Evolutionary conservation across 2,113 vertebrate species (phyloP).

Genomic region (Megaceryle maxima): DNA sequence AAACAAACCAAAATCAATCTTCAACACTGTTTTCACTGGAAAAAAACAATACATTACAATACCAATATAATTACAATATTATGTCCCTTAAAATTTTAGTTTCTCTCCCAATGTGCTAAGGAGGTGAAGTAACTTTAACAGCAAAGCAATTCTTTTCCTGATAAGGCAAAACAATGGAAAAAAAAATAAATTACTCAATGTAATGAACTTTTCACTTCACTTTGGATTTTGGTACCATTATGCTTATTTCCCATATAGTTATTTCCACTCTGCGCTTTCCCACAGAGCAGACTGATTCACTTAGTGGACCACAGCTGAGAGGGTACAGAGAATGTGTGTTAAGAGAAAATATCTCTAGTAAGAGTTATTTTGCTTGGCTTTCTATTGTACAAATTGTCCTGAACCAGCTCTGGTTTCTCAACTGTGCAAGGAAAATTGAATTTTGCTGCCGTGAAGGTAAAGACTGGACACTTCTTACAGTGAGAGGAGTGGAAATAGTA

Average conservation of each 20-base stretch:
- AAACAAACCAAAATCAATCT: neutral
- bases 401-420: neutral
- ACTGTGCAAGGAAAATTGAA: neutral
- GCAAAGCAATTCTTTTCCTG: neutral
- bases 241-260: neutral
- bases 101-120: neutral
- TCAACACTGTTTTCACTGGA: neutral
- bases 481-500: neutral
- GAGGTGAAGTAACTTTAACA: neutral
- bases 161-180: neutral
- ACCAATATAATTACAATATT: neutral
- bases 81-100: neutral
- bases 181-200: neutral
- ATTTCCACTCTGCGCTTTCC: neutral
- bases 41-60: neutral
- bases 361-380: neutral
- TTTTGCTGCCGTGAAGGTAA: neutral
- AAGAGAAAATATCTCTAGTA: neutral
- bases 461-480: neutral
- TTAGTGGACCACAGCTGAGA: neutral
- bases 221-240: neutral
- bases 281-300: neutral
- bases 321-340: neutral
- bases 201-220: neutral
- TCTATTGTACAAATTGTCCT: neutral